Base-by-base conservation (phyloP, 2,888 invertebrate species). In the Laspeyria flexula region DNA sequence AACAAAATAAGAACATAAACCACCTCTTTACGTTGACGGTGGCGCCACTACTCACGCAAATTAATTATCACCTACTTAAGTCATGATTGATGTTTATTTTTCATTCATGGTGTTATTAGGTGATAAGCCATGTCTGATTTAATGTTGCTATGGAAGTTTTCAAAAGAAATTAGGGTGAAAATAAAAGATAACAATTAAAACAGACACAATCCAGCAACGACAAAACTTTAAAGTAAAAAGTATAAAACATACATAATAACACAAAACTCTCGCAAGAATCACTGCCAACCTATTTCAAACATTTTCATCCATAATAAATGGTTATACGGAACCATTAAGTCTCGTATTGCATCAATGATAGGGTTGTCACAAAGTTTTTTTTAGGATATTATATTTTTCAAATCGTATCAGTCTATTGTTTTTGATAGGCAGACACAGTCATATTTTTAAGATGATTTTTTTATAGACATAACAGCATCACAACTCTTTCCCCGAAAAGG, bases 311-410 rank as follows among this genome's bases (percentile, higher is more conserved):
- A 31, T 43, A 48, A 62, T 62, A 69, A 58, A 65, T 68, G 43
- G 29, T 13, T 43, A 53, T 65, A 52, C 55, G 57, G 55, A 62
- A 65, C 67, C 51, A 50, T 49, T 51, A 49, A 41, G 45, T 49
- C 37, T 25, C 35, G 15, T 46, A 29, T 46, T 45, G 45, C 39
- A 23, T 48, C 35, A 39, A 21, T 27, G 25, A 3, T 37, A 49
- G 43, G 50, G 52, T 46, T 31, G 10, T 7, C 12, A 15, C 13
- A 3, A 30, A 5, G 0, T n/a, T 30, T 13, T 3, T 5, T 5
- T 12, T 30, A 21, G 21, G n/a, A n/a, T n/a, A n/a, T n/a, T n/a
- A n/a, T 18, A 10, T 29, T 29, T 29, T 29, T 29, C 29, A n/a
- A n/a, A n/a, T n/a, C n/a, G n/a, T n/a, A n/a, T n/a, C n/a, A n/a